Evolutionary conservation across 2,888 invertebrate species (phyloP), one percentile per base, ranked within the genome.

Genomic region (Acronicta aceris): DNA sequence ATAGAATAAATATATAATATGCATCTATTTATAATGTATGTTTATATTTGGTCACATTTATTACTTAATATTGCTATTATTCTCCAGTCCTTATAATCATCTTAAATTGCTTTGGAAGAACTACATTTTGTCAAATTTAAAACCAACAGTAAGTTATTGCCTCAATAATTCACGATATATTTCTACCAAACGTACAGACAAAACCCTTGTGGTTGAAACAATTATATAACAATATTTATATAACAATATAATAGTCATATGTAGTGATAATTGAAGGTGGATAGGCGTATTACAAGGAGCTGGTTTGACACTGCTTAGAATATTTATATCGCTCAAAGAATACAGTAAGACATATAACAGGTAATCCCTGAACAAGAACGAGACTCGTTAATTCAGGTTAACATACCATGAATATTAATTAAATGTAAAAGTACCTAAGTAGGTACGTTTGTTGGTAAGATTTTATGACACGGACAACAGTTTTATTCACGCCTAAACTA

Each of bases 251-350:
- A 47, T 71, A 21, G 57, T 27, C 33, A 42, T 57, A 30, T 66
- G 66, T 71, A 71, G 66, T 66, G 66, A 65, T 66, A 33, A 89
- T 87, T 89, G 86, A 86, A 88, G 74, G 81, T 59, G 59, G 81
- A 82, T 84, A 81, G 81, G 73, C 81, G 81, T 83, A 79, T 70
- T 80, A 82, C 71, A 65, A 70, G 65, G 63, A 64, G 66, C 68
- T 63, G 63, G 78, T 71, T 68, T 65, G 68, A 71, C 67, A 64
- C 65, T 46, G 47, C 16, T 47, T 57, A 42, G 66, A 72, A 57
- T 66, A 71, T 71, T 33, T n/a, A 38, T 38, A n/a, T 1, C n/a
- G 38, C 25, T 71, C 46, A 56, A 71, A 66, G 65, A 71, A 71
- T 65, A 65, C 56, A 71, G 65, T 53, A 40, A 54, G 71, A 65